Conservation (phyloP, 2,113 vertebrate species). For the Symphodus melops region DNA sequence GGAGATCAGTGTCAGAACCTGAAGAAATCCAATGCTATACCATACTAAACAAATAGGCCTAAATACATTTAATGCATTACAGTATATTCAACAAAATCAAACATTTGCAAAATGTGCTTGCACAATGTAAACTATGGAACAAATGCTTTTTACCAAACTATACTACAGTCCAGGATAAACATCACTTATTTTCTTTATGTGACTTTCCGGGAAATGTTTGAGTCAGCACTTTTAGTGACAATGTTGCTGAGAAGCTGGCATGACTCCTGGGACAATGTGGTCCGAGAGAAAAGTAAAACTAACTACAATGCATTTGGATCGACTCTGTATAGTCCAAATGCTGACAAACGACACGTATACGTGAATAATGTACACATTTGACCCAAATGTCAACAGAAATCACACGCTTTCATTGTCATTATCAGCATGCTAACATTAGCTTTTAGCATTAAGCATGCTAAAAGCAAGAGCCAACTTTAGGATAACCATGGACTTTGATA, state of each 20-base stretch:
- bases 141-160: background rate
- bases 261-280: background rate
- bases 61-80: too few species aligned
- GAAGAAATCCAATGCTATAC: conserved; percentile 13
- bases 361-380: too few species aligned
- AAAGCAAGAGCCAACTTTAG: too few species aligned
- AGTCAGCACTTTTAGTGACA: background rate
- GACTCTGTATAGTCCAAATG: too few species aligned
- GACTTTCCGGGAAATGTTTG: background rate
- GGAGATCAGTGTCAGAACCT: conserved; percentile 13
- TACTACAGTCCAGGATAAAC: conserved; percentile 3
- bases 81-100: background rate
- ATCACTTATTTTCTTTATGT: conserved; percentile 6
- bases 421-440: too few species aligned
- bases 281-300: background rate
- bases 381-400: too few species aligned
- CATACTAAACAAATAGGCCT: too few species aligned
- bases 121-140: conserved; percentile 5
- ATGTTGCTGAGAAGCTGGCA: background rate
- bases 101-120: background rate
- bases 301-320: background rate
- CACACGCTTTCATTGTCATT: too few species aligned
- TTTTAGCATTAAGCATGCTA: too few species aligned
- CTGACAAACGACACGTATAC: too few species aligned
- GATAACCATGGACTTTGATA: too few species aligned